Evolutionary conservation across 2,113 vertebrate genomes (phyloP).

Genomic region (Pomatorhinus ruficollis): DNA sequence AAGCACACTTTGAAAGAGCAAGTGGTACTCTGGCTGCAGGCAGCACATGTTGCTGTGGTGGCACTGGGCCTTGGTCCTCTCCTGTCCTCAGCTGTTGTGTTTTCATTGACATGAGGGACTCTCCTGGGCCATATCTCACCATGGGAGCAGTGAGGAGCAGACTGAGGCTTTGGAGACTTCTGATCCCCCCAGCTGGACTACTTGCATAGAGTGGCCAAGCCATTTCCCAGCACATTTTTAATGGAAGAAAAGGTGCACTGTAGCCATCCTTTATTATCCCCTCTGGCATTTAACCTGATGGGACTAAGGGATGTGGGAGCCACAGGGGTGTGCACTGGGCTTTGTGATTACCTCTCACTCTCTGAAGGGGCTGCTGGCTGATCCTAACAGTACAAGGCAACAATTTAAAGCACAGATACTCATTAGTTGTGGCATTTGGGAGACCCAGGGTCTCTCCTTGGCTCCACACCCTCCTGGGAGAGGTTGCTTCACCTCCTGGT

Average conservation of each 20-base stretch:
- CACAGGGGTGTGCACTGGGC: rapidly evolving
- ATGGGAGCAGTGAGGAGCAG: neutral
- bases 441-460: neutral
- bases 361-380: neutral
- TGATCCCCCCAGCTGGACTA: neutral
- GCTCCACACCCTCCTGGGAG: neutral
- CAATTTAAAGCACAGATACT: neutral
- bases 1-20: neutral
- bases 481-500: neutral
- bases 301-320: neutral
- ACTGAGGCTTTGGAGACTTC: neutral
- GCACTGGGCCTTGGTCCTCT: neutral
- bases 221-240: neutral
- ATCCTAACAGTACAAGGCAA: neutral
- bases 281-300: neutral
- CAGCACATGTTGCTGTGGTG: rapidly evolving
- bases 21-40: neutral
- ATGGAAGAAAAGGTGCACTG: neutral
- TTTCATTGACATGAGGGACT: rapidly evolving
- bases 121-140: neutral
- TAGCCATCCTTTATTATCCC: neutral
- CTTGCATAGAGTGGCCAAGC: neutral
- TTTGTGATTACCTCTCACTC: neutral
- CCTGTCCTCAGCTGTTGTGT: neutral
- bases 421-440: neutral